Conservation (phyloP, 2,797 vertebrate genomes). For the Pipistrellus kuhlii region DNA sequence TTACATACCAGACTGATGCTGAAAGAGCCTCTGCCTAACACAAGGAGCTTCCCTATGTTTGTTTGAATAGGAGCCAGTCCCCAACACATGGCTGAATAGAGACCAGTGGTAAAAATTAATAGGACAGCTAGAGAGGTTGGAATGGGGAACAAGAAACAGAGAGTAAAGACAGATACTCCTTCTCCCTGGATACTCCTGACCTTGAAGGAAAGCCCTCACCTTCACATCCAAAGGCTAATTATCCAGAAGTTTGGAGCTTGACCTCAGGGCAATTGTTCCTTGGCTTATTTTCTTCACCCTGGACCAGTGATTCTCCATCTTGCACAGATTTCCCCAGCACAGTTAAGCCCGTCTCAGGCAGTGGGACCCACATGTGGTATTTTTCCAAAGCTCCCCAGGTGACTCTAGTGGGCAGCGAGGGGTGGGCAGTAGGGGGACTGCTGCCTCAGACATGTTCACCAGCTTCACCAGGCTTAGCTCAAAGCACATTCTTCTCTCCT, state of each 20-base stretch:
- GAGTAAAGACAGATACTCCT: neutral
- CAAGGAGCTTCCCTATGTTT: neutral
- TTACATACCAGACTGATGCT: neutral
- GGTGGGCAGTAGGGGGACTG: neutral
- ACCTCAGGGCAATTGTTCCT: neutral
- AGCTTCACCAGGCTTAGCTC: neutral
- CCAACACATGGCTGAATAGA: neutral
- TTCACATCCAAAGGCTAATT: neutral
- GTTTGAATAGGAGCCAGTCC: neutral
- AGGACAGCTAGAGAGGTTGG: neutral
- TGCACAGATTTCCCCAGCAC: neutral
- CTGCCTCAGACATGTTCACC: neutral
- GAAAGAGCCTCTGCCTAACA: neutral
- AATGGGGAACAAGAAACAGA: neutral
- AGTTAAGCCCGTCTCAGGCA: neutral
- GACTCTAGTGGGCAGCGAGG: neutral
- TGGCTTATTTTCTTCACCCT: slow-evolving; percentile 24
- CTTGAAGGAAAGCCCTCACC: neutral
- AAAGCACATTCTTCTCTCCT: neutral
- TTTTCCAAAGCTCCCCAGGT: neutral
- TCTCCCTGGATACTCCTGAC: neutral
- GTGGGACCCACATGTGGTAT: neutral
- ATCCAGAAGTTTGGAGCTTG: neutral
- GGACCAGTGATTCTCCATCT: neutral
- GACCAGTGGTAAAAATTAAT: neutral